Evolutionary conservation across 1,140 invertebrate species (phyloP).

Genomic region (Drosophila takahashii): DNA sequence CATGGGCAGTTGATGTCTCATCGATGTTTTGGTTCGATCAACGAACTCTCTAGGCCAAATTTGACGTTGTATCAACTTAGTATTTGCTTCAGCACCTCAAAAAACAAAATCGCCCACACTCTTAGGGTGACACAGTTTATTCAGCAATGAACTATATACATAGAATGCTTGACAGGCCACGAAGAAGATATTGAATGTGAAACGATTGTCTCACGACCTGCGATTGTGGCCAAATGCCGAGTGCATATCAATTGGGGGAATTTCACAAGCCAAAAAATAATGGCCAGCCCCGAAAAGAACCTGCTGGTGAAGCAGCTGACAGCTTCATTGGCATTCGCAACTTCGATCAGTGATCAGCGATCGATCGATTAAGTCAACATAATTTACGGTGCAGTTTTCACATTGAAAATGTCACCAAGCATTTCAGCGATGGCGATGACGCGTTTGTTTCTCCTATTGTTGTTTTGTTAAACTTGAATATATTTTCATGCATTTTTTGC

Average conservation of each 20-base stretch:
- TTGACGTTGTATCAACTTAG: slow-evolving; percentile 14
- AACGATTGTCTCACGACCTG: slow-evolving; percentile 64
- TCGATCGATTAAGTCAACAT: slow-evolving; percentile 47
- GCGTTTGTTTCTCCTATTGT: slow-evolving; percentile 46
- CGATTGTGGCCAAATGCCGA: slow-evolving; percentile 45
- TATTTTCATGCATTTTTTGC: slow-evolving; percentile 32
- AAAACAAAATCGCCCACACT: slow-evolving; percentile 53
- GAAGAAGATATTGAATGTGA: slow-evolving; percentile 42
- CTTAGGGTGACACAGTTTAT: slow-evolving; percentile 51
- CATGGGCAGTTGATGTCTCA: slow-evolving; percentile 43
- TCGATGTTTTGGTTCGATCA: slow-evolving; percentile 28
- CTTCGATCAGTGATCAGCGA: slow-evolving; percentile 32
- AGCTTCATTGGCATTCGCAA: slow-evolving; percentile 42
- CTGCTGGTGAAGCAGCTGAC: slow-evolving; percentile 16
- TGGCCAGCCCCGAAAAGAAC: slow-evolving; percentile 47
- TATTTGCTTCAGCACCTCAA: slow-evolving; percentile 5
- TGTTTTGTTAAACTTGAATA: slow-evolving; percentile 13
- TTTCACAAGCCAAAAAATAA: slow-evolving; percentile 47
- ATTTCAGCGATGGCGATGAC: slow-evolving; percentile 49
- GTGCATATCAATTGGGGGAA: slow-evolving; percentile 64
- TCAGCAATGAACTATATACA: slow-evolving; percentile 68
- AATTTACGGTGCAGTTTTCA: slow-evolving; percentile 49
- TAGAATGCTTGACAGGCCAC: slow-evolving; percentile 56
- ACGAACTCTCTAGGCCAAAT: slow-evolving; percentile 66
- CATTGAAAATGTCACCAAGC: slow-evolving; percentile 59